Conservation (phyloP, 2,113 vertebrate species). For the Noturus placidus region DNA sequence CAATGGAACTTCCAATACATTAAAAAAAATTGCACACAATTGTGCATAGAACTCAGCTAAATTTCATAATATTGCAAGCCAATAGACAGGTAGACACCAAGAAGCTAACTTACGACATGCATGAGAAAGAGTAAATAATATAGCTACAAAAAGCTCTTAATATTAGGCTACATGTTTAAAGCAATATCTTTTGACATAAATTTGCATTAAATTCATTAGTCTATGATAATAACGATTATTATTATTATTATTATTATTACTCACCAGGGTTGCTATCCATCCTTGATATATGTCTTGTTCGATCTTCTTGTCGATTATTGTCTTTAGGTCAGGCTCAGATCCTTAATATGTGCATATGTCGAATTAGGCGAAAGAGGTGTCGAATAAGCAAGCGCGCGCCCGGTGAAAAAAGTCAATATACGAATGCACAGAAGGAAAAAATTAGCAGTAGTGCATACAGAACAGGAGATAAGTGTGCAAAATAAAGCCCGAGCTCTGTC, state of each 20-base stretch:
- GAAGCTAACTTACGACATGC: background rate
- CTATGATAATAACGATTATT: background rate
- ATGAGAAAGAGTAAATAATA: background rate
- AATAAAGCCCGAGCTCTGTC: conserved; percentile 36
- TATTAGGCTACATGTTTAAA: background rate
- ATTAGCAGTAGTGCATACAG: conserved; percentile 34
- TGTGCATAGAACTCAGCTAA: background rate
- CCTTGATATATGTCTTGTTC: conserved; percentile 30
- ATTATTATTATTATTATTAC: conserved; percentile 24
- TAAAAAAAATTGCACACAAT: background rate
- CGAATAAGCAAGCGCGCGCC: too few species aligned
- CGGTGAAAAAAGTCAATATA: conserved; percentile 47
- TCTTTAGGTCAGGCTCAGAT: conserved; percentile 30
- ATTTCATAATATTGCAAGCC: background rate
- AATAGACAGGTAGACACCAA: background rate
- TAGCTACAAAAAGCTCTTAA: background rate
- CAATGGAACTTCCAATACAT: too few species aligned
- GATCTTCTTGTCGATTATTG: conserved; percentile 14
- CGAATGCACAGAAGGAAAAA: conserved; percentile 51
- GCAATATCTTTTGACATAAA: background rate
- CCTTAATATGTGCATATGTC: conserved; percentile 51
- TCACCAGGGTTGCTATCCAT: conserved; percentile 75
- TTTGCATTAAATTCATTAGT: background rate
- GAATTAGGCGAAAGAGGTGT: conserved; percentile 25
- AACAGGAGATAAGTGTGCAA: conserved; percentile 37